Evolutionary conservation across 1,140 invertebrate species (phyloP).

Genomic region (Bombus confusus): DNA sequence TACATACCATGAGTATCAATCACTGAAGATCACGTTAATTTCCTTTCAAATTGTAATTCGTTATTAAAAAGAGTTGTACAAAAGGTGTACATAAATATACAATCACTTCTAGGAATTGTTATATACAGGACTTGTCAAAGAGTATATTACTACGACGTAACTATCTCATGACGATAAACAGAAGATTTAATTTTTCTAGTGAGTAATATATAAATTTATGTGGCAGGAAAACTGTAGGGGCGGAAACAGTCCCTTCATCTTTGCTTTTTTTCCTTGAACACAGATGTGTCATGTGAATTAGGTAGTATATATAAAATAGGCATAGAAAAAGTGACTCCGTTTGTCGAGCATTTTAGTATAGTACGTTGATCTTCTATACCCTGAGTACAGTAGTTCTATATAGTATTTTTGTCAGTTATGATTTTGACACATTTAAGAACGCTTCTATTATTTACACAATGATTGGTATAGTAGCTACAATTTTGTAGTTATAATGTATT

Average conservation of each 20-base stretch:
- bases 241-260: slow-evolving; percentile 25
- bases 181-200: background rate
- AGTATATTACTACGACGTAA: background rate
- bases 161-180: slow-evolving; percentile 47
- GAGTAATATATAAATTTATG: slow-evolving; percentile 6
- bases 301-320: background rate
- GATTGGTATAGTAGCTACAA: too few relatives aligned
- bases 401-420: background rate
- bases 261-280: slow-evolving; percentile 8
- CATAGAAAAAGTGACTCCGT: slow-evolving; percentile 17
- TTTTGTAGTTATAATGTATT: background rate
- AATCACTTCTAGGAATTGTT: slow-evolving; percentile 32
- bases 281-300: slow-evolving; percentile 30
- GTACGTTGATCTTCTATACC: background rate
- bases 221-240: slow-evolving; percentile 25
- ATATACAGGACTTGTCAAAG: background rate
- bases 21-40: slow-evolving; percentile 51
- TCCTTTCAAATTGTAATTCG: slow-evolving; percentile 35
- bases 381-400: background rate
- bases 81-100: slow-evolving; percentile 19
- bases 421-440: background rate
- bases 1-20: slow-evolving; percentile 57
- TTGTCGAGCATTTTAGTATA: background rate
- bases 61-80: slow-evolving; percentile 24
- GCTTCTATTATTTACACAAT: background rate